Evolutionary conservation across 2,797 vertebrate genomes (phyloP), one percentile per base, ranked within the genome.

Genomic region (Microctenopoma stevenorrisi): DNA sequence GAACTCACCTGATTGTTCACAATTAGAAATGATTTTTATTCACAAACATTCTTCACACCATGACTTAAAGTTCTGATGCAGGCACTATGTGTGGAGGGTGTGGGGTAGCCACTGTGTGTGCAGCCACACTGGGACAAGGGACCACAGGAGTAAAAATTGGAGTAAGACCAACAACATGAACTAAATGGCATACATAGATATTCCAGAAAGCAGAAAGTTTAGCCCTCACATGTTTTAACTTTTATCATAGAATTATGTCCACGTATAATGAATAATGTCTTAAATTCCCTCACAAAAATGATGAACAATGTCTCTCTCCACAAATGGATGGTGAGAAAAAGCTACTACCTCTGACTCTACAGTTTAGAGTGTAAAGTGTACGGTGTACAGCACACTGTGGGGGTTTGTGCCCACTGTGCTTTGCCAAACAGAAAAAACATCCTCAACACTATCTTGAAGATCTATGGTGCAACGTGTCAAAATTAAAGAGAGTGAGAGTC

Each of bases 381-480:
- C 10, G 3, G 11, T 38, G 11, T n/a, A 55, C 68, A 63, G 61
- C 61, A 43, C 64, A 82, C 37, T 75, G 79, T 52, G 61, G 68
- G 3, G 85, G 93, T 0, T 48, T 53, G 26, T 94, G 0, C 25
- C 1, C 1, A 38, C 11, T 3, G 37, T 38, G 37, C 37, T 38
- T 12, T 38, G 11, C 2, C 37, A 1, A 11, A 9, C 37, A 37
- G 37, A 37, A 10, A 44, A 60, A 35, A 69, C 0, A n/a, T 35
- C 4, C 63, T 93, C 16, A 94, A 94, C 59, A 77, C 53, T 0
- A 55, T 85, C 0, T 75, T 94, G 3, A 28, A 89, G 2, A 50
- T 68, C 44, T 93, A 93, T 0, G 87, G 85, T 0, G 82, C 90
- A 0, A 79, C 43, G 11, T 95, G 93, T 43, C 72, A 60, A 64